phyloP scores from a whole-genome alignment of 2,113 vertebrate species.

The Gymnocephalus cernua region DNA sequence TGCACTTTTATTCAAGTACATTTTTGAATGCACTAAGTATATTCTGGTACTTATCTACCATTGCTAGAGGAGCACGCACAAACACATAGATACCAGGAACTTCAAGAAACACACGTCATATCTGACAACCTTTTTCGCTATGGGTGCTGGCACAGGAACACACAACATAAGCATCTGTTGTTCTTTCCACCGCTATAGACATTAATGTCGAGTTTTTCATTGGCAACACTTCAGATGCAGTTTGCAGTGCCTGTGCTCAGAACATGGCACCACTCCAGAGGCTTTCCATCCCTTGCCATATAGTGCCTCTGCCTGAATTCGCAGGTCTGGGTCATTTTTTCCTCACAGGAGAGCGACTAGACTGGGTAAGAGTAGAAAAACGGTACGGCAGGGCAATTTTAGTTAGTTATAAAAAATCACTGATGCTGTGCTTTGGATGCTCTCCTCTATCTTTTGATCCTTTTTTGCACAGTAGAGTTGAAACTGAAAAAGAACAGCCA shows the following conservation, averaged over 20 bases:
- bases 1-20: background rate
- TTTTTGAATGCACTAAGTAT: background rate
- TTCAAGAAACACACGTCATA: conserved; percentile 46
- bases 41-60: background rate
- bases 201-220: conserved; percentile 58
- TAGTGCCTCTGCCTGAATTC: conserved; percentile 27
- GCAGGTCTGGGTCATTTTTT: conserved; percentile 29
- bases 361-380: conserved; percentile 24
- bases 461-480: conserved; percentile 32
- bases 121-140: conserved; percentile 41
- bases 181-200: conserved; percentile 46
- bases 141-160: conserved; percentile 60
- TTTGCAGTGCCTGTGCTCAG: conserved; percentile 49
- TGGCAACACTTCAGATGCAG: conserved; percentile 69
- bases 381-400: conserved; percentile 21
- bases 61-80: background rate
- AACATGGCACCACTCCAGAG: conserved; percentile 59
- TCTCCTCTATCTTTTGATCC: conserved; percentile 57
- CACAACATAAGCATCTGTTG: conserved; percentile 68
- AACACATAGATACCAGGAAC: conserved; percentile 31
- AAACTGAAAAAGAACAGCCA: conserved; percentile 45
- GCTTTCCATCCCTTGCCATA: conserved; percentile 37
- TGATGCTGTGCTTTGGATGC: conserved; percentile 37
- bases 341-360: background rate
- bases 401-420: conserved; percentile 48